Evolutionary conservation across 2,888 invertebrate species (phyloP), one percentile per base, ranked within the genome.

Genomic region (Pristionchus fissidentatus): DNA sequence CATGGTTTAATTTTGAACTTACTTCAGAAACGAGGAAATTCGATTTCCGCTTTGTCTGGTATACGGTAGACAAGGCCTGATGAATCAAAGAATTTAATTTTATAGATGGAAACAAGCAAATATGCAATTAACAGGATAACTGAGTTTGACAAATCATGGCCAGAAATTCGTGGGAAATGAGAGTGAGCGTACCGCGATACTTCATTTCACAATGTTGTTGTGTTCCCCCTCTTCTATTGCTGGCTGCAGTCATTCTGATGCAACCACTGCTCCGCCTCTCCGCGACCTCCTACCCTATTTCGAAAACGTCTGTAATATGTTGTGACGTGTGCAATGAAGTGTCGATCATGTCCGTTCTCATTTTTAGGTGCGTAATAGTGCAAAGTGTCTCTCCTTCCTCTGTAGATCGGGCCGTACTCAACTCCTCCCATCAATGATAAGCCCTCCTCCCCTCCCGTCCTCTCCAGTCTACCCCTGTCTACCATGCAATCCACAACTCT

Each of bases 181-280:
- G 38, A 66, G 38, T 66, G 38, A n/a, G 38, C 62, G 10, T n/a
- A n/a, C n/a, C n/a, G 19, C n/a, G 38, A n/a, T 22, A 66, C 41
- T 66, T 66, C 66, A 4, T 15, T 22, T 38, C 66, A 62, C 35
- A n/a, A 5, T 66, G 38, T 66, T 19, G 35, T 66, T 66, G 38
- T 38, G 38, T 66, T 66, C 38, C n/a, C 66, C 32, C 29, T 66
- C 32, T n/a, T 29, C 22, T n/a, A n/a, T n/a, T n/a, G n/a, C n/a
- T n/a, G n/a, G n/a, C n/a, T n/a, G n/a, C n/a, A n/a, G 32, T 66
- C 66, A 66, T 38, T 66, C 66, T 66, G 66, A 66, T 38, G 66
- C 66, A 66, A 66, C 38, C 5, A 32, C 66, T 32, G 22, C 66
- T n/a, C 66, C 38, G 10, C 38, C 38, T 19, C 66, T 66, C 22